phyloP scores from a whole-genome alignment of 2,797 vertebrate genomes.

The Notamacropus eugenii region DNA sequence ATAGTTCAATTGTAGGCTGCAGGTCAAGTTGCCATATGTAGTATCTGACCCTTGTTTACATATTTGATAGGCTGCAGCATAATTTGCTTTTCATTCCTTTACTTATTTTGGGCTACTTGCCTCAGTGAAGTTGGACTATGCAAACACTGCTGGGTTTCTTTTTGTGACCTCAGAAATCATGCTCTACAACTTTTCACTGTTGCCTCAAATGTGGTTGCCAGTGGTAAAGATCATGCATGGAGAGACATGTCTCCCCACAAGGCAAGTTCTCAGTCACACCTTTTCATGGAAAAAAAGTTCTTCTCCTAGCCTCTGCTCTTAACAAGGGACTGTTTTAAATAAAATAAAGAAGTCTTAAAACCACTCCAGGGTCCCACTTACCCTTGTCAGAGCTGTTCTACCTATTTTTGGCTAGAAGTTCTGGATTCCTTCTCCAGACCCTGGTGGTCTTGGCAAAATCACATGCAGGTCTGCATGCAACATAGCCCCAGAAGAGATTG shows the following conservation, averaged over 20 bases:
- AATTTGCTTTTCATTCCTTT: slow-evolving; percentile 37
- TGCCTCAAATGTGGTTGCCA: slow-evolving; percentile 37
- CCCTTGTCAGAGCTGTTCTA: slow-evolving; percentile 9
- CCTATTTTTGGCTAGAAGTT: slow-evolving; percentile 59
- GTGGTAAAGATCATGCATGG: slow-evolving; percentile 40
- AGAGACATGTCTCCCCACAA: slow-evolving; percentile 63
- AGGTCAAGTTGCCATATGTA: slow-evolving; percentile 34
- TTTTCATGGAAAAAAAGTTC: slow-evolving; percentile 38
- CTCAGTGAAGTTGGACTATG: slow-evolving; percentile 6
- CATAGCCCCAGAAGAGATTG: slow-evolving; percentile 58
- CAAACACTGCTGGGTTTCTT: slow-evolving; percentile 43
- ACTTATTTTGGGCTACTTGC: slow-evolving; percentile 9
- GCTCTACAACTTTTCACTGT: slow-evolving; percentile 28
- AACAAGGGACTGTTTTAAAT: slow-evolving; percentile 50
- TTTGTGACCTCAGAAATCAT: slow-evolving; percentile 30
- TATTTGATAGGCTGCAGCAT: background rate
- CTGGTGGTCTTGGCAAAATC: slow-evolving; percentile 65
- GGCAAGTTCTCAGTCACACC: slow-evolving; percentile 63
- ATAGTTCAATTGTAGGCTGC: background rate
- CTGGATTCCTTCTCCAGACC: slow-evolving; percentile 71
- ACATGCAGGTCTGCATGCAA: slow-evolving; percentile 58
- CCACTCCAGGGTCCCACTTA: slow-evolving; percentile 44
- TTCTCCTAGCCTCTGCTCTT: slow-evolving; percentile 31
- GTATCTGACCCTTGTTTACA: background rate
- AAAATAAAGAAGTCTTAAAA: slow-evolving; percentile 45